These are phyloP conservation scores for Drosophila antonietae DNA, from an alignment of 2,888 invertebrate genomes.

Conservation along the genomic window DNA sequence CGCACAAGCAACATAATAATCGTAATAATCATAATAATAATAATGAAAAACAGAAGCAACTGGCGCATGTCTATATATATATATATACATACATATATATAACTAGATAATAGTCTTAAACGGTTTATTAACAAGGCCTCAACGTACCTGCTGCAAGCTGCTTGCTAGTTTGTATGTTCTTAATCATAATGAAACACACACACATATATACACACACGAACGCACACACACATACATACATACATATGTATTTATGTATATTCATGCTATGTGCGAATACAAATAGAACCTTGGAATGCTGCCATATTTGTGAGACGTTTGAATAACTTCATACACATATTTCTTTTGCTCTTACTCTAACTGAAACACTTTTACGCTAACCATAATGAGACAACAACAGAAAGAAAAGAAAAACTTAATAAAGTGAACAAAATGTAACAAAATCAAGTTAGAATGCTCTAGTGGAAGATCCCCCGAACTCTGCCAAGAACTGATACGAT, in stretches of 20 bases:
- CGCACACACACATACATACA: too few species aligned
- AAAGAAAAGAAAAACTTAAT: conserved; percentile 21
- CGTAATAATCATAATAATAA: not conserved
- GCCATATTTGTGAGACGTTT: conserved; percentile 45
- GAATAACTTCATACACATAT: not conserved
- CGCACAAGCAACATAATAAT: not conserved
- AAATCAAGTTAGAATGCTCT: not conserved
- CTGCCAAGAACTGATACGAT: too few species aligned
- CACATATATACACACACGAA: not conserved
- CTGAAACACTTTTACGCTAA: conserved; percentile 56
- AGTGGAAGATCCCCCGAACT: too few species aligned
- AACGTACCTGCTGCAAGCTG: conserved; percentile 83
- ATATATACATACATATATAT: conserved; percentile 1
- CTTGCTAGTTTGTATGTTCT: conserved; percentile 82
- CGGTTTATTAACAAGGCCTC: conserved; percentile 78
- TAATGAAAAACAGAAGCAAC: not conserved
- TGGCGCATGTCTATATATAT: conserved; percentile 31
- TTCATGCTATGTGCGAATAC: conserved; percentile 26
- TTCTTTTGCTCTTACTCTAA: conserved; percentile 60
- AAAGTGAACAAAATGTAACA: conserved; percentile 37
- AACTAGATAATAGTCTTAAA: conserved; percentile 68
- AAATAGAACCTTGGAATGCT: conserved; percentile 56
- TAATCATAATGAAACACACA: conserved; percentile 34
- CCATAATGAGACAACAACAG: conserved; percentile 32
- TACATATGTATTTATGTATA: not conserved